These are phyloP conservation scores for Galleria mellonella DNA, from an alignment of 1,140 invertebrate genomes.

Conservation along the genomic window DNA sequence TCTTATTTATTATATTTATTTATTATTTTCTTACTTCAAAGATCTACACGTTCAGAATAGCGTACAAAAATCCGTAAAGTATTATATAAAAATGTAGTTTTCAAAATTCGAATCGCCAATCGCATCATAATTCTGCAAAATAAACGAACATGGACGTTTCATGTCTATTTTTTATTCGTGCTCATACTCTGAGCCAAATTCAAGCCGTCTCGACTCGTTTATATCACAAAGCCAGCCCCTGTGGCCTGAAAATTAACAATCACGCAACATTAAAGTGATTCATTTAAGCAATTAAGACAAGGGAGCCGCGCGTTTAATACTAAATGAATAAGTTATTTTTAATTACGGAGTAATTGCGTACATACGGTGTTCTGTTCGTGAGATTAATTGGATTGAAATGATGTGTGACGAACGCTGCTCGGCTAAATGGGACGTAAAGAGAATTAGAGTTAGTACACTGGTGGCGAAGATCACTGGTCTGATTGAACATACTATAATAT, in stretches of 20 bases:
- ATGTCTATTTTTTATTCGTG: too few species aligned
- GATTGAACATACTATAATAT: too few species aligned
- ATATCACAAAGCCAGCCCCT: constrained; percentile 44
- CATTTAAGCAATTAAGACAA: constrained; percentile 56
- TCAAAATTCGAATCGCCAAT: too few species aligned
- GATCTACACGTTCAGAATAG: too few species aligned
- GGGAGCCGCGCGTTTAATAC: constrained; percentile 22
- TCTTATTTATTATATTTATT: too few species aligned
- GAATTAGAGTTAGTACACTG: not conserved
- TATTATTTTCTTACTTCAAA: too few species aligned
- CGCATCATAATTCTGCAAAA: too few species aligned
- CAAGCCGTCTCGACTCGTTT: constrained; percentile 11
- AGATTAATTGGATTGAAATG: constrained; percentile 50
- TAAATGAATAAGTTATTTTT: constrained; percentile 69
- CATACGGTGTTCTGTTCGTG: constrained; percentile 11
- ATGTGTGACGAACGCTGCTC: constrained; percentile 13
- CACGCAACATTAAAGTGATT: constrained; percentile 64
- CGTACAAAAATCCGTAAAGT: too few species aligned
- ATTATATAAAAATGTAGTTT: too few species aligned
- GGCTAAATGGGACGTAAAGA: constrained; percentile 23
- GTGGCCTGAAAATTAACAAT: constrained; percentile 61
- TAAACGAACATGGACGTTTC: too few species aligned
- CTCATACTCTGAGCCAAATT: not conserved
- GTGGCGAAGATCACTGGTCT: too few species aligned
- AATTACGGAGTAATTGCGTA: constrained; percentile 59